phyloP scores from a whole-genome alignment of 2,113 vertebrate species.

The Pogonocichla stellata region DNA sequence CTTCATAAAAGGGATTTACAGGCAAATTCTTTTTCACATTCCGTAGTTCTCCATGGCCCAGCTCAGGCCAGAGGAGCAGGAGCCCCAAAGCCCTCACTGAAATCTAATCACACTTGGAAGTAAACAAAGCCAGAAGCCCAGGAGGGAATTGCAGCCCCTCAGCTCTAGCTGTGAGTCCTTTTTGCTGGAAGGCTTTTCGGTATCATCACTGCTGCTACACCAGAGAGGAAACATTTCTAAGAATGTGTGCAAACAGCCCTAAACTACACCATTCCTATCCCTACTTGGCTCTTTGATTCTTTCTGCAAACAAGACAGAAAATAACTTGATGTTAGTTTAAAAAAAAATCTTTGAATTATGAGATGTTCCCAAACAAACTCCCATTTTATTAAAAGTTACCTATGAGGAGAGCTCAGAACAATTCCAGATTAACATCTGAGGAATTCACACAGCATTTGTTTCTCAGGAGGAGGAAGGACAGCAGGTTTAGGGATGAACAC shows the following conservation, averaged over 20 bases:
- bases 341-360: neutral
- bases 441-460: neutral
- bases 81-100: neutral
- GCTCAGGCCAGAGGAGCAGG: neutral
- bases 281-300: neutral
- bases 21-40: neutral
- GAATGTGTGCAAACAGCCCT: neutral
- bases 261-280: neutral
- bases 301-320: neutral
- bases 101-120: neutral
- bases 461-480: neutral
- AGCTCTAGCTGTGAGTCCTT: neutral
- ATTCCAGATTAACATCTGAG: neutral
- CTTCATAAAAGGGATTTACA: neutral
- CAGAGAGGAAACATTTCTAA: neutral
- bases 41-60: neutral
- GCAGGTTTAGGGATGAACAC: neutral
- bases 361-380: neutral
- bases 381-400: neutral
- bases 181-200: rapidly evolving
- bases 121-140: neutral
- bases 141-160: neutral
- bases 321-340: neutral
- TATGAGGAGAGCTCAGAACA: neutral
- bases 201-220: neutral